Conservation (phyloP, 2,113 vertebrate genomes). For the Channa argus region DNA sequence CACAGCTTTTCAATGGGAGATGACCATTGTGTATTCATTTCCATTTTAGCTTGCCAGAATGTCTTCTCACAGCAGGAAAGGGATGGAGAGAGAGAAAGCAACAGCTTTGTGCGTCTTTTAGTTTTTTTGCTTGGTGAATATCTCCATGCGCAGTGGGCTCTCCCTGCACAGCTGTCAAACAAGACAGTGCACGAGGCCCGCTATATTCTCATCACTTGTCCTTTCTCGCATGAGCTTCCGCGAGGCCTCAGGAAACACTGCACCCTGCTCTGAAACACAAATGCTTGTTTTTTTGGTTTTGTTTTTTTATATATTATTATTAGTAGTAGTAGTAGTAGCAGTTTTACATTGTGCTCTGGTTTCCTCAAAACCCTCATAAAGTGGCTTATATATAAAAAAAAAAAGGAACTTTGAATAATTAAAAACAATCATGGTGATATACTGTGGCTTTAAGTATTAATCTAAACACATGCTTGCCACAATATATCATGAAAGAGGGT, state of each 20-base stretch:
- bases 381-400: neutral
- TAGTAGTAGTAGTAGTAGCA: neutral
- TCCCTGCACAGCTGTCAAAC: constrained; percentile 24
- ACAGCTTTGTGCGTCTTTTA: constrained; percentile 71
- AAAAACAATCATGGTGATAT: neutral
- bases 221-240: constrained; percentile 17
- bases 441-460: constrained; percentile 9
- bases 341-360: neutral
- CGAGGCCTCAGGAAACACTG: neutral
- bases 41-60: constrained; percentile 80
- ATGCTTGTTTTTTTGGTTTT: no score
- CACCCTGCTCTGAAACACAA: neutral
- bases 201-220: constrained; percentile 20
- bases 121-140: constrained; percentile 52
- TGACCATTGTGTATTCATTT: constrained; percentile 76
- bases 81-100: constrained; percentile 35
- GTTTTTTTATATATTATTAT: neutral
- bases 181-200: constrained; percentile 33
- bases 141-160: constrained; percentile 39
- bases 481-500: constrained; percentile 39
- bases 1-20: constrained; percentile 69
- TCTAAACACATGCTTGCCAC: constrained; percentile 12
- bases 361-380: constrained; percentile 1
- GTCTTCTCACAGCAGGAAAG: constrained; percentile 78
- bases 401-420: constrained; percentile 30